Conservation (phyloP, 2,888 invertebrate genomes). For the Cheilosia vulpina region DNA sequence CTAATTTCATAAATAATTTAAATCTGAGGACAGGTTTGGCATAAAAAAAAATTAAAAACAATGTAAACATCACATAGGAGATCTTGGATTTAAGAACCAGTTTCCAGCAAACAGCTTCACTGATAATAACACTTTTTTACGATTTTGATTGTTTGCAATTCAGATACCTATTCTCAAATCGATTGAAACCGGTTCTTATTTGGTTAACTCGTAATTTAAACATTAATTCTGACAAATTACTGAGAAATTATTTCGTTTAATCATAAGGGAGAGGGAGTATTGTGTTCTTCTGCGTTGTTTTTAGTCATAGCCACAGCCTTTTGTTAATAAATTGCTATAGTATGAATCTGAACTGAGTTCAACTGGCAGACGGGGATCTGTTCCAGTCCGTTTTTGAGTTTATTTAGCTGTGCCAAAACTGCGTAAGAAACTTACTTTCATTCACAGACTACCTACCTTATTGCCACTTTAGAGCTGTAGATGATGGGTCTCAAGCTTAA, state of each 20-base stretch:
- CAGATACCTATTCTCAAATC: neutral
- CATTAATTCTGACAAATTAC: neutral
- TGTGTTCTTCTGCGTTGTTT: neutral
- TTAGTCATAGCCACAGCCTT: too few species aligned
- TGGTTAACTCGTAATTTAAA: neutral
- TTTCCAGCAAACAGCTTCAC: slow-evolving; percentile 9
- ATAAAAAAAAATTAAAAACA: slow-evolving; percentile 8
- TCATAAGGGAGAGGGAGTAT: neutral
- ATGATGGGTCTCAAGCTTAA: too few species aligned
- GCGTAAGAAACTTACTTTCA: too few species aligned
- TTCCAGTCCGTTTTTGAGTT: too few species aligned
- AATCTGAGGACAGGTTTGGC: slow-evolving; percentile 22
- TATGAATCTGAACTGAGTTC: neutral
- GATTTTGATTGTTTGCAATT: slow-evolving; percentile 4
- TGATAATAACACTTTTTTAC: neutral
- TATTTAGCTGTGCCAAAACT: too few species aligned
- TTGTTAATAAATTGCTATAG: neutral
- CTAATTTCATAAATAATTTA: slow-evolving; percentile 19
- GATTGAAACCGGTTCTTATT: slow-evolving; percentile 7
- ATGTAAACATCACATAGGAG: slow-evolving; percentile 6
- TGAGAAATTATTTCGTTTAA: neutral
- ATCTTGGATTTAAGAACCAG: slow-evolving; percentile 22
- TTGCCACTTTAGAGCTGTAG: too few species aligned
- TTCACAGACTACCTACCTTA: too few species aligned
- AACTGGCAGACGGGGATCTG: too few species aligned